Base-by-base conservation (phyloP, 2,888 invertebrate species). In the Orchesella flavescens region DNA sequence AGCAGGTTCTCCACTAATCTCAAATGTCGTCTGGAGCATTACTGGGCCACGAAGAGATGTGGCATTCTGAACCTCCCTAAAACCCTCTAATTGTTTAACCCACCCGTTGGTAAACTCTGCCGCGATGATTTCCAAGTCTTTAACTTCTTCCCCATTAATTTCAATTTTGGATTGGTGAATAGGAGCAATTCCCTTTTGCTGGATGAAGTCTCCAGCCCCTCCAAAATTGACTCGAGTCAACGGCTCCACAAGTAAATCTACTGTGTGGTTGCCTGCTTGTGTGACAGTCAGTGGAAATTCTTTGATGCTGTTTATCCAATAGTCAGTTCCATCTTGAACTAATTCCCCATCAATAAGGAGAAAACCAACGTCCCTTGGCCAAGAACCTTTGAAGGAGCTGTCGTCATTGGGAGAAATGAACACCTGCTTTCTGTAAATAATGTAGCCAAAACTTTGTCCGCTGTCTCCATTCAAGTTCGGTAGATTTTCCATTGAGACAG, bases 361-460 rank as follows among this genome's bases (percentile, higher is more conserved):
- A 23, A 79, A 68, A 15, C 75, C 85, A 69, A 85, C 71, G 46
- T 85, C 85, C 17, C 85, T 83, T 49, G 85, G 85, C 85, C 85
- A 85, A 3, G 85, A 85, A 10, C 73, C 85, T 57, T 83, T 72
- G 9, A 59, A 66, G 44, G 63, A 15, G n/a, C 61, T 66, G 53
- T 76, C 24, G 19, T 75, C 24, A 13, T 55, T 68, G 1, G 77
- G 59, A 15, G 73, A 61, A 21, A 84, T 61, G 10, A 15, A 24
- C 21, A 78, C 81, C 19, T 84, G 85, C 84, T 91, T 91, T 24
- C 91, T 87, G 89, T 93, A 93, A 49, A 92, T 87, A 21, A 92
- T 90, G 87, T 92, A 93, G 0, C 93, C 93, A 86, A 91, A 92
- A 73, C 91, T 91, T 89, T 93, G 93, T 1, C 92, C 92, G 24